Evolutionary conservation across 2,888 invertebrate species (phyloP).

Genomic region (Petrolisthes manimaculis): DNA sequence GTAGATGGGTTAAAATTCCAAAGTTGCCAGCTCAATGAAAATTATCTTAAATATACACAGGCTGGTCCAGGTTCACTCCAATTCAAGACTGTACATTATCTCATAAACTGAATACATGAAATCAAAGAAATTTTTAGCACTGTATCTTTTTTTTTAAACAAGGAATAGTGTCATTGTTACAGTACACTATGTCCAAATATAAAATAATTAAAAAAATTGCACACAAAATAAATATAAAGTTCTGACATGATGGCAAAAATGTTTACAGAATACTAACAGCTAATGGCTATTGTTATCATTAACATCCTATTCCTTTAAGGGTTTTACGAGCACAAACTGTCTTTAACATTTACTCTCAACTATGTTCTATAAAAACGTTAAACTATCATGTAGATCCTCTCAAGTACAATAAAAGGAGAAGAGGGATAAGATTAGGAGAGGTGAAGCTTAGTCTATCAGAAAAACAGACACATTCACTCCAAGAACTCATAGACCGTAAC

Average conservation of each 20-base stretch:
- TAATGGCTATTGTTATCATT: neutral
- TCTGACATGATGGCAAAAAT: neutral
- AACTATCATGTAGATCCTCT: slow-evolving; percentile 31
- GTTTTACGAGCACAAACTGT: slow-evolving; percentile 36
- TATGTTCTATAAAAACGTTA: slow-evolving; percentile 31
- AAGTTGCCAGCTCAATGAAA: too few species aligned
- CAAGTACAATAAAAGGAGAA: slow-evolving; percentile 35
- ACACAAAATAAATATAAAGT: neutral
- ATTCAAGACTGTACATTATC: too few species aligned
- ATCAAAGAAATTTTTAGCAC: too few species aligned
- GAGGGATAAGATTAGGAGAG: slow-evolving; percentile 33
- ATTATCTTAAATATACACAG: too few species aligned
- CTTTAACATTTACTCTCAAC: slow-evolving; percentile 28
- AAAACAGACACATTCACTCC: slow-evolving; percentile 8
- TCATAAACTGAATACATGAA: too few species aligned
- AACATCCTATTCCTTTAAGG: neutral
- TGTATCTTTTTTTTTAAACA: too few species aligned
- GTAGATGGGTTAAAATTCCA: too few species aligned
- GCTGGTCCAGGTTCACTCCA: too few species aligned
- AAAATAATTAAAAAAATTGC: neutral
- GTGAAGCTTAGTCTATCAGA: slow-evolving; percentile 13
- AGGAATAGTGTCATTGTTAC: too few species aligned
- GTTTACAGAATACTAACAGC: slow-evolving; percentile 6
- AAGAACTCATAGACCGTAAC: neutral
- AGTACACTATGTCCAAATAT: neutral